A percentile compares a stretch with the other conserved stretches of the same genome.
These are phyloP conservation scores for Drosophila limbata DNA, from an alignment of 2,888 invertebrate species.

Conservation along the genomic window DNA sequence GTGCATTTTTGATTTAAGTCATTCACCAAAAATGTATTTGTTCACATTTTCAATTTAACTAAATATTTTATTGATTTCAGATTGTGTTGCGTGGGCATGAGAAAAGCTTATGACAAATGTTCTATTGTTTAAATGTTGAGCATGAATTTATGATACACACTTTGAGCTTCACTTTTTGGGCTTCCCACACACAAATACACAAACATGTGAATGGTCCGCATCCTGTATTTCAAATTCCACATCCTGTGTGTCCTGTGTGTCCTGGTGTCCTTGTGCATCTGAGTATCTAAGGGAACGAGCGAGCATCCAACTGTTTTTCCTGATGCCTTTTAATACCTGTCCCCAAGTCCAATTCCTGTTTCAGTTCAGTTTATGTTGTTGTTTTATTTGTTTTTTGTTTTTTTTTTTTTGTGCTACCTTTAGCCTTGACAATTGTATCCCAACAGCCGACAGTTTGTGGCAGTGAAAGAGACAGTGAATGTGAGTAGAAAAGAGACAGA, in stretches of 20 bases:
- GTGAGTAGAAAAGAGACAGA: slow-evolving; percentile 3
- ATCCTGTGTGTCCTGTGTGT: slow-evolving; percentile 5
- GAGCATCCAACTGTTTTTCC: slow-evolving; percentile 18
- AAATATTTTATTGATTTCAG: neutral
- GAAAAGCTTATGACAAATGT: slow-evolving; percentile 3
- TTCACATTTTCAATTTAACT: neutral
- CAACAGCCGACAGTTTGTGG: slow-evolving; percentile 35
- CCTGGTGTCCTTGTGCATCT: neutral
- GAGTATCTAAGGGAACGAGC: neutral
- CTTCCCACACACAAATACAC: neutral
- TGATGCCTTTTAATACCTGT: slow-evolving; percentile 57
- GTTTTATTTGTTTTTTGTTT: neutral
- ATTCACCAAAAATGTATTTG: neutral
- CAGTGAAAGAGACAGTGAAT: slow-evolving; percentile 3
- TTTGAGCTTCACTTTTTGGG: neutral
- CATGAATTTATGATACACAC: neutral
- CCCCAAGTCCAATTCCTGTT: slow-evolving; percentile 28
- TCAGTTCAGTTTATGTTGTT: slow-evolving; percentile 2
- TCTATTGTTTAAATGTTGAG: neutral
- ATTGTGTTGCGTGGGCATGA: neutral
- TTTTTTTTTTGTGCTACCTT: slow-evolving; percentile 32
- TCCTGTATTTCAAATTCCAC: slow-evolving; percentile 7
- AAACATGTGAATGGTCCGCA: neutral
- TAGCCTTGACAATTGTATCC: slow-evolving; percentile 64
- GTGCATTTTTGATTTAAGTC: neutral